A percentile compares a stretch with the other conserved stretches of the same genome.
These are phyloP conservation scores for Plecotus auritus DNA, from an alignment of 2,113 vertebrate species.

Conservation along the genomic window DNA sequence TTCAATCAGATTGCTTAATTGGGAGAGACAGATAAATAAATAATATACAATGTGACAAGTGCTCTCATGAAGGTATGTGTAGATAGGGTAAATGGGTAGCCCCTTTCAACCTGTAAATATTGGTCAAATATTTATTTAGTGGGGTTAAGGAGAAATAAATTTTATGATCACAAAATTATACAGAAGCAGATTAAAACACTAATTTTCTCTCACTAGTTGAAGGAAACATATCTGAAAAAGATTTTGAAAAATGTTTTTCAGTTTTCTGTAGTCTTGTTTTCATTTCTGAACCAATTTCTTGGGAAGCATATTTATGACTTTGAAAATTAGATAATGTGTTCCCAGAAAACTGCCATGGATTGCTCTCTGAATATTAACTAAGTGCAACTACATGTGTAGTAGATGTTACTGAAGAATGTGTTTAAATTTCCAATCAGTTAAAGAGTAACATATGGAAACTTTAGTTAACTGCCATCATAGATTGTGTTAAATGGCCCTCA, in stretches of 20 bases:
- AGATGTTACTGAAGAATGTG: not conserved
- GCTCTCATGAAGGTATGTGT: not conserved
- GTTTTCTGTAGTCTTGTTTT: not conserved
- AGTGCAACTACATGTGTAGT: not conserved
- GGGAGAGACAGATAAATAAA: not conserved
- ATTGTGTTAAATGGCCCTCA: not conserved
- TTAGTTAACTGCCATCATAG: not conserved
- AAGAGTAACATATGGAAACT: not conserved
- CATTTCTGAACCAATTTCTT: not conserved
- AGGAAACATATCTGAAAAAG: not conserved
- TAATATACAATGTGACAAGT: not conserved
- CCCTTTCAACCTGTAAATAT: not conserved
- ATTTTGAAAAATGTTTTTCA: not conserved
- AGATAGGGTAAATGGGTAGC: not conserved
- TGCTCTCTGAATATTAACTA: conserved; percentile 11
- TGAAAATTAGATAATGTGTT: not conserved
- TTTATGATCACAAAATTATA: not conserved
- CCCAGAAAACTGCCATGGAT: not conserved
- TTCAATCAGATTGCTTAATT: not conserved
- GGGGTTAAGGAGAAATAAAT: not conserved
- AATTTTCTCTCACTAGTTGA: not conserved
- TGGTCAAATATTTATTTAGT: conserved; percentile 1
- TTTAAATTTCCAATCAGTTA: not conserved
- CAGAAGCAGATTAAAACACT: not conserved
- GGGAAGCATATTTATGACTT: not conserved